Base-by-base conservation (phyloP, 2,888 invertebrate species). In the Trileptium ribeirensis region DNA sequence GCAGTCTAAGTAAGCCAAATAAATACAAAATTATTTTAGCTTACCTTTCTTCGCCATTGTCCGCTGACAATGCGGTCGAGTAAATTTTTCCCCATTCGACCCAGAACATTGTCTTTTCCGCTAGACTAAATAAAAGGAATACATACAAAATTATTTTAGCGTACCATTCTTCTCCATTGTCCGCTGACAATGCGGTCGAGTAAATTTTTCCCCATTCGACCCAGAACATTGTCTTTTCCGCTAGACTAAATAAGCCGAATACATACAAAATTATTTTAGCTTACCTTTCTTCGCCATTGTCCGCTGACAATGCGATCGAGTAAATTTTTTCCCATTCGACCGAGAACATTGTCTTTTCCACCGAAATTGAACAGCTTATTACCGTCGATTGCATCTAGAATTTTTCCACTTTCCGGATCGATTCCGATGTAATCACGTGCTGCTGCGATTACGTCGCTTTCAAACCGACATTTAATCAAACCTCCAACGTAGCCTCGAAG, bases 11-110 rank as follows among this genome's bases (percentile, higher is more conserved):
- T 8, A 70, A 70, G n/a, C 74, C 29, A n/a, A 8, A 3, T 1
- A 67, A 24, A 1, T n/a, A n/a, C n/a, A n/a, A n/a, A n/a, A n/a
- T n/a, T n/a, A n/a, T n/a, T n/a, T n/a, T n/a, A n/a, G 36, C 79
- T 75, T 29, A 82, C 82, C 33, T 87, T 86, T 79, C 87, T 82
- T 67, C 85, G 84, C 83, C 84, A 88, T 79, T 87, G 87, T 29
- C 87, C 87, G 74, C 83, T 85, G 80, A 87, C 85, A 36, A 88
- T 84, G 77, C 87, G 87, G 81, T 87, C 87, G 75, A 87, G 82
- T 1, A 87, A 84, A 39, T 87, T 83, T 84, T 88, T 87, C 75
- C 87, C 87, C 37, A 87, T 86, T 34, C 83, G 83, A 34, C 86
- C 85, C 37, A 87, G 81, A 24, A 82, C 82, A 78, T 87, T 87